Evolutionary conservation across 2,113 vertebrate genomes (phyloP), one percentile per base, ranked within the genome.

Genomic region (Gopherus flavomarginatus): DNA sequence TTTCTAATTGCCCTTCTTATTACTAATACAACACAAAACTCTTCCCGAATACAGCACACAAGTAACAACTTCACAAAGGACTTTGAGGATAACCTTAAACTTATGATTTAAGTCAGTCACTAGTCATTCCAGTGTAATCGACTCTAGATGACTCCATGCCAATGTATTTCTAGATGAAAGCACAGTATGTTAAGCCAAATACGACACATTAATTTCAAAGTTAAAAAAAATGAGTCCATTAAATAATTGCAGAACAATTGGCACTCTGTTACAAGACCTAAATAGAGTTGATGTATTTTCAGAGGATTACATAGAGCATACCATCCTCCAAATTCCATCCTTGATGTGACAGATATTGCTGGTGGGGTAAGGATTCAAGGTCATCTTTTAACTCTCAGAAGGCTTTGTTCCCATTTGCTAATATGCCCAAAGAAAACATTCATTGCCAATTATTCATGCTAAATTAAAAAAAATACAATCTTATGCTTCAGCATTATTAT

Each of bases 401-500:
- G 38, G 57, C 0, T 57, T 11, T 9, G 9, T 87, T 94, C 7
- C 13, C 27, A 89, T 56, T 87, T 90, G 83, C 47, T 92, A 92
- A 80, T 38, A 92, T 0, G 81, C 1, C 1, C 16, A 52, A 90
- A 86, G 6, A 83, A 0, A 92, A 21, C 2, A 13, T 84, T 92
- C 12, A 5, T 42, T 89, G 88, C 10, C 75, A 90, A 47, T 50
- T 65, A 83, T 53, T 78, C 26, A 85, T 2, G 83, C 8, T 56
- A 86, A 87, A 84, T 54, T 62, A 65, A 89, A 11, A 11, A 72
- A 44, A 93, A 95, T 86, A 94, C 87, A 94, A 88, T 83, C n/a
- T 84, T 90, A 69, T 5, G 69, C 9, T 79, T 87, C 31, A 82
- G 54, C 19, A n/a, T 0, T 80, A 87, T 89, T 87, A 92, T 93